Evolutionary conservation across 1,140 invertebrate genomes (phyloP), one percentile per base, ranked within the genome.

Genomic region (Temnothorax curvispinosus): DNA sequence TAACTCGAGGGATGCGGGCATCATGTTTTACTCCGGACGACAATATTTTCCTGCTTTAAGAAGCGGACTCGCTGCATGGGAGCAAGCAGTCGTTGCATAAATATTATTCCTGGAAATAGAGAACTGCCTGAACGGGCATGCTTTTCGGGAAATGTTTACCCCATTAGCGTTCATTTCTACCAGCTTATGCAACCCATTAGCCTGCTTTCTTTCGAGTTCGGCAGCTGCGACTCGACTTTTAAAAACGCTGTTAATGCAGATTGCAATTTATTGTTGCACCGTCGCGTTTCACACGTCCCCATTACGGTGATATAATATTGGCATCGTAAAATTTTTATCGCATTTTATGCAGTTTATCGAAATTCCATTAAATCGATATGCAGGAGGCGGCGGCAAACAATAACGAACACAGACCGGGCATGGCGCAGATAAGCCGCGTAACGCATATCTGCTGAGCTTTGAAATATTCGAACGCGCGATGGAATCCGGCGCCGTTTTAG

Each of bases 81-180:
- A 72, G 44, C 72, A 71, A 78, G 27, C 27, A 27, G 58, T 88
- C 52, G 87, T 89, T 89, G 84, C 88, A 35, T 89, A 89, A 89
- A 89, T 89, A 89, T 89, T 89, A 88, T 89, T 89, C 74, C 58
- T 86, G 60, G 88, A 89, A 78, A 65, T 69, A 35, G 52, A 88
- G 65, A 64, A 69, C 56, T 65, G 54, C 38, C 44, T 41, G 11
- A 52, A 50, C 84, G 27, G 18, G 27, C 27, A 64, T 54, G 85
- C 78, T 89, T 87, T 81, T 89, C 87, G 76, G 84, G 62, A 89
- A 89, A 89, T 88, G 84, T 89, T 89, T 89, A 87, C 58, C 75
- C 88, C 88, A 89, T 89, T 86, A 89, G 78, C 64, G 76, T 87
- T 87, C 75, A 87, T 89, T 89, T 69, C 82, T 65, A 47, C 54